These are phyloP conservation scores for Thunnus albacares DNA, from an alignment of 2,797 vertebrate species.

Conservation along the genomic window DNA sequence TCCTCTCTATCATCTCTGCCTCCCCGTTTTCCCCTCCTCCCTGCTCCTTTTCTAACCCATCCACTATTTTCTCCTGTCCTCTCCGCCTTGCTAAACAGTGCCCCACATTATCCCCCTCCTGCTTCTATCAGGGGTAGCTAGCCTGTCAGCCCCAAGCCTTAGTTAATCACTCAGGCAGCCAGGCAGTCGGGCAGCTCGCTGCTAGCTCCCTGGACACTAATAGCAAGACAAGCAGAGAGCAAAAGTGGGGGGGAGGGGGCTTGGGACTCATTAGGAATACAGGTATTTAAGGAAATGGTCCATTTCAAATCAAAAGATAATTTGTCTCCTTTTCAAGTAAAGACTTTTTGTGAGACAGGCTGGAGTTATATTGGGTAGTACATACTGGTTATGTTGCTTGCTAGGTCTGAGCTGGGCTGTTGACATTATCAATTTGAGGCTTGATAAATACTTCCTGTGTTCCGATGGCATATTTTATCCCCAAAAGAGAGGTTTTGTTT, in stretches of 20 bases:
- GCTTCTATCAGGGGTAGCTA: slow-evolving; percentile 78
- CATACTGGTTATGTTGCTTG: slow-evolving; percentile 45
- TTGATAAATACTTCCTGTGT: slow-evolving; percentile 80
- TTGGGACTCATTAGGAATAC: slow-evolving; percentile 84
- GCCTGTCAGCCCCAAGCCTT: slow-evolving; percentile 88
- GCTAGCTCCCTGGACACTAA: slow-evolving; percentile 84
- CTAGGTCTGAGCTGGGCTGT: slow-evolving; percentile 51
- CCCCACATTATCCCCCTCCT: slow-evolving; percentile 72
- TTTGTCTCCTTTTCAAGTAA: slow-evolving; percentile 81
- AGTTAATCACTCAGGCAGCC: slow-evolving; percentile 89
- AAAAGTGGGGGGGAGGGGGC: slow-evolving; percentile 65
- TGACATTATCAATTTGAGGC: slow-evolving; percentile 82
- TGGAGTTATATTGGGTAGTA: slow-evolving; percentile 57
- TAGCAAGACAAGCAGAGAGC: slow-evolving; percentile 82
- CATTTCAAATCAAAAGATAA: slow-evolving; percentile 87
- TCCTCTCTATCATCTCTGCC: slow-evolving; percentile 56
- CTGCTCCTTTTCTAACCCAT: slow-evolving; percentile 59
- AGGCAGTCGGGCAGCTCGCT: slow-evolving; percentile 73
- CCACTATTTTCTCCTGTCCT: slow-evolving; percentile 66
- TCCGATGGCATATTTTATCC: slow-evolving; percentile 74
- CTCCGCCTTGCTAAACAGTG: slow-evolving; percentile 72
- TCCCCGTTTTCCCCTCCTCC: slow-evolving; percentile 18
- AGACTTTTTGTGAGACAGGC: slow-evolving; percentile 50
- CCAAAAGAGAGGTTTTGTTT: slow-evolving; percentile 71
- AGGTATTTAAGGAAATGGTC: slow-evolving; percentile 90